Evolutionary conservation across 1,140 invertebrate genomes (phyloP), one percentile per base, ranked within the genome.

Genomic region (Lanistes nyassanus): DNA sequence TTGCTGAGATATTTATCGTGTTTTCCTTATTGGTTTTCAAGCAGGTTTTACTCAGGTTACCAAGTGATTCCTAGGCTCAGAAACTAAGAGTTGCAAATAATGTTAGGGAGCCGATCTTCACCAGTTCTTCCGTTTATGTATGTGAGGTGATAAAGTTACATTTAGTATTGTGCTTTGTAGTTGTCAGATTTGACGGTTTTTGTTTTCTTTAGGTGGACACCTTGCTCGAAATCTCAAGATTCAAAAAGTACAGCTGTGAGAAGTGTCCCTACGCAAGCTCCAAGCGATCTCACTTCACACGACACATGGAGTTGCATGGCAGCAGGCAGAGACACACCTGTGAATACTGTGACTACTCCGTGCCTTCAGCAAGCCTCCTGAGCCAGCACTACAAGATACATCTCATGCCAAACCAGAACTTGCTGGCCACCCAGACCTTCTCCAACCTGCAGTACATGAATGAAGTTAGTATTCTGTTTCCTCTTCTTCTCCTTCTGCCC

Each of bases 201-300:
- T 58, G 3, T 19, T 51, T 51, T 51, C 36, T 29, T 11, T 34
- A 82, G 76, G 84, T 84, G 5, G 86, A 86, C 56, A 84, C 83
- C 13, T 60, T 88, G 36, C 76, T 85, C 36, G 83, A 88, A 75
- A 84, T 84, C n/a, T 84, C 85, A 6, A 71, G 81, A 9, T 85
- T 86, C 66, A 87, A 87, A 81, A 86, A 85, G 53, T 89, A 83
- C 79, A 81, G 85, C 55, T 89, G 88, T 81, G 88, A 89, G 72
- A 95, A 95, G 89, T 97, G 95, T 87, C 95, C 95, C 0, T 95
- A 95, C 29, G 94, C 94, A 0, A 96, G 96, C 88, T 94, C 95
- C 82, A 96, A 96, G 87, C 90, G 93, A 51, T 93, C 94, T 81
- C 94, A 96, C 85, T 96, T 95, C 85, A 93, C 94, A 83, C 92